Conservation (phyloP, 2,888 invertebrate genomes). For the Eupeodes luniger region DNA sequence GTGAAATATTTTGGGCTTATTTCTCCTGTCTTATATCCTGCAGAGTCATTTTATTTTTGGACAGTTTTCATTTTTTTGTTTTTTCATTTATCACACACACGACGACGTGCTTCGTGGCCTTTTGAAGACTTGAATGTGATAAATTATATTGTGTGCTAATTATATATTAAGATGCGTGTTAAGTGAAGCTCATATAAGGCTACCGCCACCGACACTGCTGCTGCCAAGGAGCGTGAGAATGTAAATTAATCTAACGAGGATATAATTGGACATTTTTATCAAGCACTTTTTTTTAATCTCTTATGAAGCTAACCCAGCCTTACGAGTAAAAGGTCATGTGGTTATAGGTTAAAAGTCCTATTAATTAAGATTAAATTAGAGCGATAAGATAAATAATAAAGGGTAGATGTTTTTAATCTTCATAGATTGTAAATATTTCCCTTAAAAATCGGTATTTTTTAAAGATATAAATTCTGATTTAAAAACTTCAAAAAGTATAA, state of each 20-base stretch:
- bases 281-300: not conserved
- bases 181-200: not conserved
- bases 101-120: not conserved
- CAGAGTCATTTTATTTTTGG: slow-evolving; percentile 32
- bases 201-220: too few species aligned
- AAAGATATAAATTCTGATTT: too few species aligned
- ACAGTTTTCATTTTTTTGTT: slow-evolving; percentile 39
- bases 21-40: not conserved
- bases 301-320: too few species aligned
- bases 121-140: not conserved
- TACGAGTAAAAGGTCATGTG: too few species aligned
- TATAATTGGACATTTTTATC: slow-evolving; percentile 33
- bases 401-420: too few species aligned
- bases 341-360: too few species aligned
- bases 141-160: slow-evolving; percentile 7
- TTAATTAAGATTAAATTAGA: too few species aligned
- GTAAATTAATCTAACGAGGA: slow-evolving; percentile 26
- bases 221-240: not conserved
- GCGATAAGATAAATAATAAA: too few species aligned
- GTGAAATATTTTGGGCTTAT: not conserved
- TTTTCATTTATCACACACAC: slow-evolving; percentile 13
- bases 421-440: too few species aligned
- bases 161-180: slow-evolving; percentile 24
- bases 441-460: too few species aligned
- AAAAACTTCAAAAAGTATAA: too few species aligned